Percentiles rank a stretch among this genome's conserved stretches.
Conservation (phyloP, 1,140 invertebrate species). For the Hyles euphorbiae region DNA sequence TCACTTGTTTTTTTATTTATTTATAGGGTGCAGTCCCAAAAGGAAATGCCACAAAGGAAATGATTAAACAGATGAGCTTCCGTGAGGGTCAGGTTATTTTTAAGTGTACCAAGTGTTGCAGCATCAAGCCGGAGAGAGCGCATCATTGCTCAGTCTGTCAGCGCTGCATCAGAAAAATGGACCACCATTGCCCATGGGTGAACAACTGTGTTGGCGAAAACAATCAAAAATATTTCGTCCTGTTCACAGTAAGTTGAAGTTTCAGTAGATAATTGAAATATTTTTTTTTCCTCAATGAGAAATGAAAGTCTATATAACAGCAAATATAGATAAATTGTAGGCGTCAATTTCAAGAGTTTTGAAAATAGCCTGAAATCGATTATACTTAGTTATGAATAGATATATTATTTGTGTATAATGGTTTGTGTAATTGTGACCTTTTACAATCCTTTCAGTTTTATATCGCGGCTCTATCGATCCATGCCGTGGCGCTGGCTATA, state of each 20-base stretch:
- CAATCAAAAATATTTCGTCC: constrained; percentile 99
- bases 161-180: constrained; percentile 98
- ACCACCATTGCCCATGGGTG: constrained; percentile 99
- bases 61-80: constrained; percentile 96
- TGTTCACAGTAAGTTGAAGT: constrained; percentile 92
- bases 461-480: constrained; percentile 96
- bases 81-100: constrained; percentile 95
- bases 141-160: constrained; percentile 99
- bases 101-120: constrained; percentile 99
- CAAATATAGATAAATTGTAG: too few relatives aligned
- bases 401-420: too few relatives aligned
- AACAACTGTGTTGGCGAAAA: constrained; percentile 99
- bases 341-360: too few relatives aligned
- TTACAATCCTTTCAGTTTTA: constrained; percentile 89
- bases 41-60: constrained; percentile 99
- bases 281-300: neutral
- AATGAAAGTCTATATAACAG: too few relatives aligned
- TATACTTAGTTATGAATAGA: too few relatives aligned
- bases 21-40: constrained; percentile 95
- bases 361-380: too few relatives aligned
- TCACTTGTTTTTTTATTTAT: too few relatives aligned
- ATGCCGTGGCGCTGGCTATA: constrained; percentile 93
- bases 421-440: too few relatives aligned
- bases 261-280: neutral
- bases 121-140: constrained; percentile 98